Evolutionary conservation across 1,140 invertebrate genomes (phyloP).

Genomic region (Nephotettix cincticeps): DNA sequence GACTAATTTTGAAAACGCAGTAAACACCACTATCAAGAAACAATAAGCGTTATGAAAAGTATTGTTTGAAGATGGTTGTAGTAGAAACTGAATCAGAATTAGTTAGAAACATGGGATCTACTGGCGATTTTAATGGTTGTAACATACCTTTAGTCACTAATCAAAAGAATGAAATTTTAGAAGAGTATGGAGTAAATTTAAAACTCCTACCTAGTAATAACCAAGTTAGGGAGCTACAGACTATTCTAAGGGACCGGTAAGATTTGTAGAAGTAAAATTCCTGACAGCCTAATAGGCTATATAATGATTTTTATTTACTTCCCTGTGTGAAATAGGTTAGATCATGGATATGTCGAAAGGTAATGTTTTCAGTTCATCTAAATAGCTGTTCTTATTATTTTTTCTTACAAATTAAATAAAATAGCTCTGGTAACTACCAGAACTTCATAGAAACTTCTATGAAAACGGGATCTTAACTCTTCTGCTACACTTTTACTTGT

Average conservation of each 20-base stretch:
- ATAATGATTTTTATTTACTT: neutral
- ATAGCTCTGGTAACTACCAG: neutral
- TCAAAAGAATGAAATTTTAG: constrained; percentile 31
- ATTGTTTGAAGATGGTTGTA: neutral
- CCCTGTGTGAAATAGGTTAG: neutral
- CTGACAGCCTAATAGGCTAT: neutral
- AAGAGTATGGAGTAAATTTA: constrained; percentile 74
- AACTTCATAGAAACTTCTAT: neutral
- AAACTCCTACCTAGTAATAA: constrained; percentile 80
- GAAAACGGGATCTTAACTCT: too few species aligned
- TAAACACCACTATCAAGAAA: too few species aligned
- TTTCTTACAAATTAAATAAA: neutral
- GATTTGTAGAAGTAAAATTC: constrained; percentile 39
- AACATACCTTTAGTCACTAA: neutral
- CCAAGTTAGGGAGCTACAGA: constrained; percentile 91
- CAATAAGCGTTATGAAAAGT: too few species aligned
- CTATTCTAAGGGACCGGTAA: constrained; percentile 93
- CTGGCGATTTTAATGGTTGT: constrained; percentile 20
- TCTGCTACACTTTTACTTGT: too few species aligned
- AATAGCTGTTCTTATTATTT: too few species aligned
- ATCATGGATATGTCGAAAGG: too few species aligned
- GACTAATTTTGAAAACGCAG: too few species aligned
- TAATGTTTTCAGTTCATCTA: too few species aligned
- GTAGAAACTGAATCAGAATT: neutral
- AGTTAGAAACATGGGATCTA: constrained; percentile 10